phyloP scores from a whole-genome alignment of 2,888 invertebrate species.

The Eugnorisma glareosa region DNA sequence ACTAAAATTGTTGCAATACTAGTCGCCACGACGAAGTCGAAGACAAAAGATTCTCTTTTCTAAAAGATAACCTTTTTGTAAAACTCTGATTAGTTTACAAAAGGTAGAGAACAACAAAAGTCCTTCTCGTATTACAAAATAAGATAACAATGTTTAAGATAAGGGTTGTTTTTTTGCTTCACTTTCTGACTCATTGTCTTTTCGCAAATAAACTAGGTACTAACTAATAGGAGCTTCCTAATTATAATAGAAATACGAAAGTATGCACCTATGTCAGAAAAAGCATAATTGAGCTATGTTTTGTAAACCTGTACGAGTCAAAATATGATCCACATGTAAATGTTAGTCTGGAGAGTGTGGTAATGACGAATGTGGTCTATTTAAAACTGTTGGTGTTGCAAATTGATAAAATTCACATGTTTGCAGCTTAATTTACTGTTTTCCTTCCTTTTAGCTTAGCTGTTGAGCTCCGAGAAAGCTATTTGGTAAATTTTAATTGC shows the following conservation, averaged over 20 bases:
- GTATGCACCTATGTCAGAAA: not conserved
- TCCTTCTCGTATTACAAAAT: slow-evolving; percentile 81
- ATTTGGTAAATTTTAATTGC: slow-evolving; percentile 81
- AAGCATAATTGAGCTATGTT: not conserved
- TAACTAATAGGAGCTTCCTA: not conserved
- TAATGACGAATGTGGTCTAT: not conserved
- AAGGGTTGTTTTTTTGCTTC: slow-evolving; percentile 63
- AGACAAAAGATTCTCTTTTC: slow-evolving; percentile 30
- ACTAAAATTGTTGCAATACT: slow-evolving; percentile 23
- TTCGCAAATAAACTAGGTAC: slow-evolving; percentile 7
- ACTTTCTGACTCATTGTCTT: slow-evolving; percentile 34
- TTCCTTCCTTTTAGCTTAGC: slow-evolving; percentile 34
- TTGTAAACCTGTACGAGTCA: not conserved
- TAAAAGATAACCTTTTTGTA: slow-evolving; percentile 39
- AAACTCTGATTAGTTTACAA: slow-evolving; percentile 33
- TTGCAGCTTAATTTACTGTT: not conserved
- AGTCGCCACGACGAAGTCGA: slow-evolving; percentile 9
- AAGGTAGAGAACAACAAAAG: slow-evolving; percentile 69
- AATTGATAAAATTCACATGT: not conserved
- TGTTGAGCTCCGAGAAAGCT: slow-evolving; percentile 70
- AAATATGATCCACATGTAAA: not conserved
- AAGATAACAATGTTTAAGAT: slow-evolving; percentile 77
- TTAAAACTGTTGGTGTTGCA: not conserved
- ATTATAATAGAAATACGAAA: not conserved
- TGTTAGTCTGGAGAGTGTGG: not conserved